A percentile compares a stretch with the other conserved stretches of the same genome.
Evolutionary conservation across 2,113 vertebrate genomes (phyloP).

Genomic region (Hippoglossus stenolepis): DNA sequence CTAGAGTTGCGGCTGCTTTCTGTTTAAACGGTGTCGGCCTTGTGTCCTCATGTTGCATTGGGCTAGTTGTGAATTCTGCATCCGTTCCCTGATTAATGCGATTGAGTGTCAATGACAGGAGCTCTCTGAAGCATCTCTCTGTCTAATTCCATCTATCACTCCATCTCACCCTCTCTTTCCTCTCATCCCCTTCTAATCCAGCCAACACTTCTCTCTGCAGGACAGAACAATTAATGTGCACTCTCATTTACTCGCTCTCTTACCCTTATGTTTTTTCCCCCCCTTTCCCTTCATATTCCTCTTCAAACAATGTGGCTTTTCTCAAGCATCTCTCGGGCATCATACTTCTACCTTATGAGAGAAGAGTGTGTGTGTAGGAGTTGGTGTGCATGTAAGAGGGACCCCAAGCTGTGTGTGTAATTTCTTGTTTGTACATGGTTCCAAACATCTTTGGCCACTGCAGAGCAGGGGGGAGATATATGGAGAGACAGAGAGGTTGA

Average conservation of each 20-base stretch:
- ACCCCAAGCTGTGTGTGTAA: slow-evolving; percentile 87
- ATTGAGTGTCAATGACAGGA: slow-evolving; percentile 57
- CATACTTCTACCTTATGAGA: slow-evolving; percentile 42
- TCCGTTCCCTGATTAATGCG: slow-evolving; percentile 56
- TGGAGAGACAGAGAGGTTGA: slow-evolving; percentile 74
- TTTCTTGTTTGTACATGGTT: slow-evolving; percentile 84
- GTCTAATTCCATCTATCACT: slow-evolving; percentile 57
- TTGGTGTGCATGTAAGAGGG: slow-evolving; percentile 30
- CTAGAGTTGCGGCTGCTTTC: background rate
- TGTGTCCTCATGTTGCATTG: slow-evolving; percentile 27
- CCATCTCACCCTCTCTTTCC: slow-evolving; percentile 36
- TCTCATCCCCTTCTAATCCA: slow-evolving; percentile 49
- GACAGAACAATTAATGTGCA: slow-evolving; percentile 84
- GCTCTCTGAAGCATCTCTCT: slow-evolving; percentile 61
- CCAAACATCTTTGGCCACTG: slow-evolving; percentile 68
- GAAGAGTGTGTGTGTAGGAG: slow-evolving; percentile 3
- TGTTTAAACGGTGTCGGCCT: slow-evolving; percentile 8
- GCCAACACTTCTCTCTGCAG: slow-evolving; percentile 75
- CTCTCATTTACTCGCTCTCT: slow-evolving; percentile 35
- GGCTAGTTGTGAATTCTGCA: slow-evolving; percentile 50
- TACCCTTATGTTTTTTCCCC: slow-evolving; percentile 11
- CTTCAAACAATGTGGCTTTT: slow-evolving; percentile 76
- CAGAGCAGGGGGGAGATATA: slow-evolving; percentile 74
- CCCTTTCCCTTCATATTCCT: slow-evolving; percentile 48
- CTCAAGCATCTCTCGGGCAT: slow-evolving; percentile 76